A percentile compares a stretch with the other conserved stretches of the same genome.
phyloP scores from a whole-genome alignment of 1,140 invertebrate species.

The Drosophila hydei region DNA sequence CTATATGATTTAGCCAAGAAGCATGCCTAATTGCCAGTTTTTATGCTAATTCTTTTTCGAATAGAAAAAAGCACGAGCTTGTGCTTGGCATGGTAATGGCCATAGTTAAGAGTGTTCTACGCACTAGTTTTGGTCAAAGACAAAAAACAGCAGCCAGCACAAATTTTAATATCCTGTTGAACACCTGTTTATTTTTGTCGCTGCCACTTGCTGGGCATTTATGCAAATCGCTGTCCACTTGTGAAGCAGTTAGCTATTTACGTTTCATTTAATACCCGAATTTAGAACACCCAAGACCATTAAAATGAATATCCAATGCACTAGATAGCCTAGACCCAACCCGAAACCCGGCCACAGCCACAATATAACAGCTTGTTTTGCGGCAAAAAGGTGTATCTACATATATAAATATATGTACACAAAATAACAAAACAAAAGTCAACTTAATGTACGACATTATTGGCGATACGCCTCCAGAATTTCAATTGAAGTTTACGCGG shows the following conservation, averaged over 20 bases:
- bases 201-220: constrained; percentile 32
- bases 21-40: constrained; percentile 51
- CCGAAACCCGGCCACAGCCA: neutral
- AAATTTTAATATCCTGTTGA: constrained; percentile 73
- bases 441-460: constrained; percentile 75
- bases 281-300: constrained; percentile 76
- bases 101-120: constrained; percentile 24
- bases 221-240: constrained; percentile 57
- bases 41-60: constrained; percentile 55
- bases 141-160: constrained; percentile 20
- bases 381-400: constrained; percentile 7
- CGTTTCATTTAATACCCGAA: constrained; percentile 68
- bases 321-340: constrained; percentile 28
- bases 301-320: constrained; percentile 60
- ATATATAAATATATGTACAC: constrained; percentile 20
- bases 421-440: constrained; percentile 38
- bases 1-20: constrained; percentile 46
- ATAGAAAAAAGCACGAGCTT: constrained; percentile 23
- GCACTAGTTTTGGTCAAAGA: constrained; percentile 50
- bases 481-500: constrained; percentile 48
- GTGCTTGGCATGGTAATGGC: constrained; percentile 57
- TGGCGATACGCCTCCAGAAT: constrained; percentile 60
- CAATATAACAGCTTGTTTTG: constrained; percentile 45
- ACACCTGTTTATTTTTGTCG: constrained; percentile 67
- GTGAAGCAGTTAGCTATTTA: constrained; percentile 49